Percentiles rank a stretch among this genome's conserved stretches.
These are phyloP conservation scores for Dryobotodes eremita DNA, from an alignment of 2,888 invertebrate genomes.

Conservation along the genomic window DNA sequence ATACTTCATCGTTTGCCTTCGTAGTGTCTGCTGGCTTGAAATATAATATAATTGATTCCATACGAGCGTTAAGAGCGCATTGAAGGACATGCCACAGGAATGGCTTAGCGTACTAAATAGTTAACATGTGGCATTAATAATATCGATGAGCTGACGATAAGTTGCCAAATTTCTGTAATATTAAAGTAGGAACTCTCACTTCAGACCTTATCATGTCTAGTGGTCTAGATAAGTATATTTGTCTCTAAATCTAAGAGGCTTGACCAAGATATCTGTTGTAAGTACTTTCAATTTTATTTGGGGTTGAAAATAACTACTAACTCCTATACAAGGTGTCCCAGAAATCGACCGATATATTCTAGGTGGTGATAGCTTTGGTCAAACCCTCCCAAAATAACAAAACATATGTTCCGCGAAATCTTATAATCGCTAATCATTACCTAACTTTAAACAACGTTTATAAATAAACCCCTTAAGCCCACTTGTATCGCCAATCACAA, in stretches of 20 bases:
- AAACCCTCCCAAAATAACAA: too few relatives aligned
- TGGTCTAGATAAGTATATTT: slow-evolving; percentile 39
- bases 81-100: slow-evolving; percentile 36
- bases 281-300: background rate
- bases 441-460: too few relatives aligned
- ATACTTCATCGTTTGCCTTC: background rate
- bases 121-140: background rate
- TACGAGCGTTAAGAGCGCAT: slow-evolving; percentile 9
- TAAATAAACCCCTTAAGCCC: too few relatives aligned
- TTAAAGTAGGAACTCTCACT: slow-evolving; percentile 16
- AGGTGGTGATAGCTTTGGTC: too few relatives aligned
- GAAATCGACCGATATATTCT: too few relatives aligned
- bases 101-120: slow-evolving; percentile 35
- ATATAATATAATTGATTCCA: slow-evolving; percentile 23
- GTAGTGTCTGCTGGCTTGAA: background rate
- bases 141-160: slow-evolving; percentile 3
- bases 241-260: slow-evolving; percentile 40
- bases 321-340: background rate
- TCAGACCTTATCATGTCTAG: slow-evolving; percentile 12
- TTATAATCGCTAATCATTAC: too few relatives aligned
- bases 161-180: background rate
- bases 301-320: background rate
- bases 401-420: too few relatives aligned
- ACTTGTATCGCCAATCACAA: too few relatives aligned
- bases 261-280: background rate